Base-by-base conservation (phyloP, 2,113 vertebrate genomes). In the Sander lucioperca region DNA sequence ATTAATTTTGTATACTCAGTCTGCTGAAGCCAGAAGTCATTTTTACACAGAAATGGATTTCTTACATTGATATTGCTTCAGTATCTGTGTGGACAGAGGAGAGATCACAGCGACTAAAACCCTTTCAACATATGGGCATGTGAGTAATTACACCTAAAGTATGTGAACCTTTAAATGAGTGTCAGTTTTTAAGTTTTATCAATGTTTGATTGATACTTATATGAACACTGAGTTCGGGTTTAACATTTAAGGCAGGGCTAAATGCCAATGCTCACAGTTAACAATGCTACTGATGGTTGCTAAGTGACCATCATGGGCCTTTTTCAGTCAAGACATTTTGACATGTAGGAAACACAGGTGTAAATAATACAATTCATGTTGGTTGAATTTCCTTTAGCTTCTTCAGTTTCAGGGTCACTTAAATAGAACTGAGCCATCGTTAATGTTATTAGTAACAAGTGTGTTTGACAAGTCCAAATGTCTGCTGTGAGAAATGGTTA, bases 41-140 rank as follows among this genome's bases (percentile, higher is more conserved):
- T 23, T 57, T 71, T 57, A 71, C 69, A 57, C n/a, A 43, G n/a
- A 57, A 50, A 10, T 43, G 67, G 50, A 56, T 25, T 27, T 30
- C 23, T 21, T 27, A 13, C 16, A 14, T 30, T 73, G 23, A 73
- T 30, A 59, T 19, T 19, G n/a, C 61, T 63, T 63, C 33, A 63
- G 19, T 33, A 62, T 61, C 16, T 19, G 18, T 61, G 23, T 58
- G 58, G 16, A 61, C 57, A 18, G 12, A 63, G 4, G 19, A 69
- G 30, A 33, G 6, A 54, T 23, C 21, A n/a, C 30, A 54, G 30
- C 0, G 3, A 69, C 12, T 54, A 39, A 11, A 21, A 33, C 27
- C 48, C 51, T 39, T 39, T 5, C 13, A 69, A 19, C 30, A 69
- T 16, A 2, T n/a, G 12, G 1, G 54, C 16, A 54, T 54, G 9